Percentiles rank a stretch among this genome's conserved stretches.
Conservation (phyloP, 1,140 invertebrate species). For the Scylla paramamosain region DNA sequence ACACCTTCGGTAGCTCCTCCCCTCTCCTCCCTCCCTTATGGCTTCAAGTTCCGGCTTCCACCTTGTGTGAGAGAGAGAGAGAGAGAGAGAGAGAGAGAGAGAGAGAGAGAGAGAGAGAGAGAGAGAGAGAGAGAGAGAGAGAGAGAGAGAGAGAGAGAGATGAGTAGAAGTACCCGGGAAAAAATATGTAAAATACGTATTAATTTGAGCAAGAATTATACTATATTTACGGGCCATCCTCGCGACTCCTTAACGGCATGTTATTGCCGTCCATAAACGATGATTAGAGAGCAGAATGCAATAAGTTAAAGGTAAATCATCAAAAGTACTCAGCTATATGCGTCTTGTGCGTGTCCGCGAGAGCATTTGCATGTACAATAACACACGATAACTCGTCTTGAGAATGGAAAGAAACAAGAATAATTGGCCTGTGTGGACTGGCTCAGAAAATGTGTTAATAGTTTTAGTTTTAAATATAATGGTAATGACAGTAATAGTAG, state of each 20-base stretch:
- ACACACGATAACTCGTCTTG: not conserved
- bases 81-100: not conserved
- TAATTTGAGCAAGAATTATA: not conserved
- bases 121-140: not conserved
- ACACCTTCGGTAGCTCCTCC: not conserved
- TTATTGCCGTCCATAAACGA: not conserved
- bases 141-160: not conserved
- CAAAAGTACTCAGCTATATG: not conserved
- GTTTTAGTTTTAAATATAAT: too few species aligned
- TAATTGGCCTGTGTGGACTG: too few species aligned
- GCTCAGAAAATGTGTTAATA: too few species aligned
- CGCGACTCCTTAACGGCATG: not conserved
- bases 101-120: slow-evolving; percentile 31
- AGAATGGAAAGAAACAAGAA: not conserved
- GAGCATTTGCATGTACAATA: slow-evolving; percentile 25
- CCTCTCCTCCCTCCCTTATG: not conserved
- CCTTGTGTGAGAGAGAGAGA: not conserved
- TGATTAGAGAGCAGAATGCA: not conserved
- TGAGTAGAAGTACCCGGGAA: not conserved
- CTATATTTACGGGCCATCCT: not conserved
- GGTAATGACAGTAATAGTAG: too few species aligned
- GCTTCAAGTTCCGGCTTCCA: not conserved
- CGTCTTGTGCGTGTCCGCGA: not conserved
- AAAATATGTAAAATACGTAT: not conserved
- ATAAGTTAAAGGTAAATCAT: not conserved